Conservation (phyloP, 2,888 invertebrate species). For the Ormyrus labotus region DNA sequence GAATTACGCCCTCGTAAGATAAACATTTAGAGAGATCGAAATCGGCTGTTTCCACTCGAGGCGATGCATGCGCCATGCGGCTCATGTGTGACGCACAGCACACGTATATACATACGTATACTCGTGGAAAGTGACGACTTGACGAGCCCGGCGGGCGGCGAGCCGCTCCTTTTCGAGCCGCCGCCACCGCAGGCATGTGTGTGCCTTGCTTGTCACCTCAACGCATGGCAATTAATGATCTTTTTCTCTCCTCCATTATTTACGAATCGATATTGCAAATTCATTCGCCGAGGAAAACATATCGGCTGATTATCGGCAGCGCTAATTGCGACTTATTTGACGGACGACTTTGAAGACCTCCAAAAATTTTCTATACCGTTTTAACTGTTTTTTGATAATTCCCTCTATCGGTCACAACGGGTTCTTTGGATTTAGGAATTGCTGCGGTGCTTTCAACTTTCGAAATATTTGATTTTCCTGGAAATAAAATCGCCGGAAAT, state of each 20-base stretch:
- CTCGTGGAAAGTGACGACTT: not conserved
- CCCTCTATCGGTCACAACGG: no score
- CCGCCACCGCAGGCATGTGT: no score
- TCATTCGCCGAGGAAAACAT: not conserved
- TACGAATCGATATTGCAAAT: not conserved
- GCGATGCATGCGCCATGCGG: not conserved
- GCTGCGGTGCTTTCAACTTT: no score
- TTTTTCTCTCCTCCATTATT: not conserved
- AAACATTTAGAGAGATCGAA: not conserved
- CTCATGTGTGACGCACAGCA: not conserved
- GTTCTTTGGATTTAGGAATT: no score
- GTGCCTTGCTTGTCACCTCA: no score
- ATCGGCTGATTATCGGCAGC: no score
- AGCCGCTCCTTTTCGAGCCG: conserved; percentile 25
- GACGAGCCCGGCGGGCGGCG: not conserved
- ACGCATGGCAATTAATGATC: not conserved
- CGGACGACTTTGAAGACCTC: no score
- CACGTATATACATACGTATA: not conserved
- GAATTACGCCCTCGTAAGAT: not conserved
- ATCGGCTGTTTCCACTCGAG: not conserved
- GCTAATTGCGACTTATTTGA: no score
- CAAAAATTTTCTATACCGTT: no score
- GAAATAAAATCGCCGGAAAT: no score
- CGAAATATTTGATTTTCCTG: no score
- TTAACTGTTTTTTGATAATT: no score